Percentiles rank a stretch among this genome's conserved stretches.
Evolutionary conservation across 2,888 invertebrate species (phyloP).

Genomic region (Harpagoxenus sublaevis): DNA sequence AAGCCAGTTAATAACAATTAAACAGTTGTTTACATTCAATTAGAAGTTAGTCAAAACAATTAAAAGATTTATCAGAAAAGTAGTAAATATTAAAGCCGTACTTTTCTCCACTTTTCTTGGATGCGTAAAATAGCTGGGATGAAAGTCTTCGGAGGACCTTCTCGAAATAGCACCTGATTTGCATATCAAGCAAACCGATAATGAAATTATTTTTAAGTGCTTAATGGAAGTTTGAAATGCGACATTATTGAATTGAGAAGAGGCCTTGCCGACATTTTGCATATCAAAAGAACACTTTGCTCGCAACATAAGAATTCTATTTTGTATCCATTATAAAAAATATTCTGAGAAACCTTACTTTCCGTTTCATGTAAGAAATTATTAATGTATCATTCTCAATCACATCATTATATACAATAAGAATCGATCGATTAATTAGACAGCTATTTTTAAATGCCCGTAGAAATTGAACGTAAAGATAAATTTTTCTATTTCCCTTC

Average conservation of each 20-base stretch:
- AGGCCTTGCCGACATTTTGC: slow-evolving; percentile 77
- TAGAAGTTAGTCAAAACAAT: neutral
- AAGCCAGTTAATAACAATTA: neutral
- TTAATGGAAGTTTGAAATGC: slow-evolving; percentile 83
- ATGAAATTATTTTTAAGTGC: slow-evolving; percentile 82
- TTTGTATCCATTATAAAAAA: slow-evolving; percentile 56
- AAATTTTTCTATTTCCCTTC: neutral
- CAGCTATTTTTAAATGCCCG: neutral
- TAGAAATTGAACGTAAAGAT: neutral
- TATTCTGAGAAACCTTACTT: slow-evolving; percentile 58
- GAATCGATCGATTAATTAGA: neutral
- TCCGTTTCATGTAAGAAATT: neutral
- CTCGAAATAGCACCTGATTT: slow-evolving; percentile 72
- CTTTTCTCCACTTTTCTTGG: neutral
- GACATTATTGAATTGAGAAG: slow-evolving; percentile 78
- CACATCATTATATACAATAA: neutral
- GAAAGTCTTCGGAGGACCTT: slow-evolving; percentile 26
- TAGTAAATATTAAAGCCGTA: neutral
- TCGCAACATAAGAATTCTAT: slow-evolving; percentile 59
- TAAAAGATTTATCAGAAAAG: neutral
- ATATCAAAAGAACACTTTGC: slow-evolving; percentile 80
- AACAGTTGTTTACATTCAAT: neutral
- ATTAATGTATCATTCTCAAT: neutral
- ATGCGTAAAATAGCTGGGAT: slow-evolving; percentile 10
- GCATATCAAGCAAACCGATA: slow-evolving; percentile 77